Evolutionary conservation across 2,797 vertebrate genomes (phyloP), one percentile per base, ranked within the genome.

Genomic region (Thunnus albacares): DNA sequence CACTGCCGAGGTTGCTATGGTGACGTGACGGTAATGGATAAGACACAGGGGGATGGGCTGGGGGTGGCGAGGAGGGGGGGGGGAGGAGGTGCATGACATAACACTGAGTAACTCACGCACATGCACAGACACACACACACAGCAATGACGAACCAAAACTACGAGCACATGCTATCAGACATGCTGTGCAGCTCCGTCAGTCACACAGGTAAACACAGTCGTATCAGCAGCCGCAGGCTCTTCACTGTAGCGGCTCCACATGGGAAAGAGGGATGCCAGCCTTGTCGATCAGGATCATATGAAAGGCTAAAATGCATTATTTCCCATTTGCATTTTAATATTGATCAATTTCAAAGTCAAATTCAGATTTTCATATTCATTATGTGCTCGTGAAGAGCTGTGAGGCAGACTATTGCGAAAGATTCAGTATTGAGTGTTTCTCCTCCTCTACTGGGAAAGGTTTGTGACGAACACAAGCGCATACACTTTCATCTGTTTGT

Each of bases 1-100:
- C 51, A 14, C 60, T 57, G 75, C 64, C 1, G 22, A 55, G 58
- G 90, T 89, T 85, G 68, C 84, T 60, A 87, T 73, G 75, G 86
- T 10, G 69, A 90, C n/a, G 47, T 88, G 86, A 90, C 70, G 74
- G 24, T 87, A 76, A 87, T 26, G 20, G 65, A 71, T 78, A 58
- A 81, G 74, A 77, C 1, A 3, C 47, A 57, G 11, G 15, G 51
- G 43, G n/a, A 41, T 59, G 58, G 63, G 28, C 2, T 51, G 47
- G 6, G 47, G 47, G 47, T 51, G 47, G 6, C 3, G 13, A 14
- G 7, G 47, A 4, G 45, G 45, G 47, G 17, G 47, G 47, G 45
- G 43, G 43, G 60, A n/a, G 52, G 58, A 56, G 56, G 59, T 65
- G 71, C 45, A 22, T 83, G 82, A 88, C 87, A 89, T 87, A 88